Base-by-base conservation (phyloP, 1,140 invertebrate genomes). In the Drosophila serrata region DNA sequence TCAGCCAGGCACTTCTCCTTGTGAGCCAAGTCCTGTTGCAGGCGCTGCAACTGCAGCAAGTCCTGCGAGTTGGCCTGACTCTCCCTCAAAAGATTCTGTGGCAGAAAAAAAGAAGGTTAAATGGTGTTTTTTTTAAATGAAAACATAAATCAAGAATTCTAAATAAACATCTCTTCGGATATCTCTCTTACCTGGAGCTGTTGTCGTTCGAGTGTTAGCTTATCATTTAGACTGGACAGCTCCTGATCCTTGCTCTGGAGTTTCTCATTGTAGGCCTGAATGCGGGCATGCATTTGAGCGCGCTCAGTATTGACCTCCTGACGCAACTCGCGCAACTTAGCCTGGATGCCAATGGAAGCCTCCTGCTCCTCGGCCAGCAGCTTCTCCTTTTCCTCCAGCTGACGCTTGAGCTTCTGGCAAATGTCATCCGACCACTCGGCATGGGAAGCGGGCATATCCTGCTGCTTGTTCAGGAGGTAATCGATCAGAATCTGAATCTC, bases 401-500 rank as follows among this genome's bases (percentile, higher is more conserved):
- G 97, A 75, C 97, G 97, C 86, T 97, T 97, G 68, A 98, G 85
- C 84, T 97, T 96, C 56, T 96, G 95, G 29, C 97, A 94, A 0
- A 97, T 97, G 92, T 98, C 97, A 48, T 97, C 97, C 39, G 96
- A 96, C 97, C 97, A 98, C 78, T 97, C 96, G 22, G 96, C 95
- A 72, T 96, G 95, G 63, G 96, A 94, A 0, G 94, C 94, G 2
- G 95, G 95, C 75, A 95, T 95, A 82, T 97, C 96, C 85, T 96
- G 95, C 91, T 97, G 96, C 87, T 97, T 97, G 93, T 98, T 97
- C 31, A 98, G 93, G 48, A 98, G 94, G 60, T 96, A 95, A 92
- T 98, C 97, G 82, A 98, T 98, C 12, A 98, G 94, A 68, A 96
- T 95, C 93, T 98, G 97, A 68, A 98, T 96, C 93, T 98, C 97